These are phyloP conservation scores for Calephelis virginiensis DNA, from an alignment of 1,140 invertebrate species.

Conservation along the genomic window DNA sequence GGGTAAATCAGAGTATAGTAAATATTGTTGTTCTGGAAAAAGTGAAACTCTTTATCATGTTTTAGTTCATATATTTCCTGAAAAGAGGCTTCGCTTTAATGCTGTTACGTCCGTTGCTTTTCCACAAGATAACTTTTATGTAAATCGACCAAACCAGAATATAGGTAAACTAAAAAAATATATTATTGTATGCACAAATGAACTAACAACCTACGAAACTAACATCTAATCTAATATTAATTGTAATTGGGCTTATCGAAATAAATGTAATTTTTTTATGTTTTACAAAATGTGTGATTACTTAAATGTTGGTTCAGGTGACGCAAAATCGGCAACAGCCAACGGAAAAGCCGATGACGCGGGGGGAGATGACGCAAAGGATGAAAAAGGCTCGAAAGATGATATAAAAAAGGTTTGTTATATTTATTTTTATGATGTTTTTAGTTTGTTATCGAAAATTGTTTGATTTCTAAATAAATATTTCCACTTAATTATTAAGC, in stretches of 20 bases:
- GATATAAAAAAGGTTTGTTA: constrained; percentile 60
- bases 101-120: no score
- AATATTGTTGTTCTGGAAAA: not conserved
- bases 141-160: no score
- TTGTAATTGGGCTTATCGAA: not conserved
- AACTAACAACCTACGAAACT: no score
- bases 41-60: no score
- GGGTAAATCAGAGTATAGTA: not conserved
- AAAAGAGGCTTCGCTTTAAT: no score
- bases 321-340: constrained; percentile 65
- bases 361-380: constrained; percentile 61
- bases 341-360: constrained; percentile 69
- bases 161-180: no score
- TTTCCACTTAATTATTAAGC: no score
- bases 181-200: no score
- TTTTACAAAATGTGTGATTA: not conserved
- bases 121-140: no score
- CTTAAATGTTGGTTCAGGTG: constrained; percentile 39
- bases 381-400: constrained; percentile 52
- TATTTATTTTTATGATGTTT: not conserved
- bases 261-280: not conserved
- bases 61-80: no score
- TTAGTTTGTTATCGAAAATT: not conserved
- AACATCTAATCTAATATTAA: no score
- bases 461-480: not conserved